phyloP scores from a whole-genome alignment of 2,888 invertebrate genomes.

The Melanchra persicariae region DNA sequence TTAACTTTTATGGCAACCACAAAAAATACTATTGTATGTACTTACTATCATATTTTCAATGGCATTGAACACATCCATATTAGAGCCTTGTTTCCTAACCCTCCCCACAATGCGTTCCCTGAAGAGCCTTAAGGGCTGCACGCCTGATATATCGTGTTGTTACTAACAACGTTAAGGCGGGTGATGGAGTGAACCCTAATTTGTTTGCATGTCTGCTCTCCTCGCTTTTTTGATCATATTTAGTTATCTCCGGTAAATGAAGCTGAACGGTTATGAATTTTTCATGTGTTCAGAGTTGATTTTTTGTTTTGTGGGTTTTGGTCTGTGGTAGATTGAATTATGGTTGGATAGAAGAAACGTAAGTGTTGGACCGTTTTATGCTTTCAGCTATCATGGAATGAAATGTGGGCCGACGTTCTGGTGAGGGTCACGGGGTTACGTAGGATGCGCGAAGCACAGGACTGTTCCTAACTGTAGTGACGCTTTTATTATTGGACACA shows the following conservation, averaged over 20 bases:
- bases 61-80: conserved; percentile 37
- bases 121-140: conserved; percentile 52
- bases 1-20: no score
- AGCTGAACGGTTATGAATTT: conserved; percentile 58
- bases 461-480: no score
- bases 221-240: conserved; percentile 56
- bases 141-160: conserved; percentile 57
- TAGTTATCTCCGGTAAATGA: conserved; percentile 46
- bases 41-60: conserved; percentile 18
- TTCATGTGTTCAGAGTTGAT: conserved; percentile 38
- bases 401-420: background rate
- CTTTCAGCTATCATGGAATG: background rate
- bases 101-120: conserved; percentile 21
- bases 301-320: conserved; percentile 27
- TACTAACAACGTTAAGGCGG: conserved; percentile 58
- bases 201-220: conserved; percentile 51
- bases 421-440: background rate
- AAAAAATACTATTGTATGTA: no score
- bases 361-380: background rate
- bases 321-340: conserved; percentile 26
- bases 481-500: no score
- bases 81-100: conserved; percentile 19
- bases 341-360: background rate
- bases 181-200: conserved; percentile 65
- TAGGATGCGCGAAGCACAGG: no score